A percentile compares a stretch with the other conserved stretches of the same genome.
phyloP scores from a whole-genome alignment of 2,113 vertebrate species.

The Pterocles burchelli region DNA sequence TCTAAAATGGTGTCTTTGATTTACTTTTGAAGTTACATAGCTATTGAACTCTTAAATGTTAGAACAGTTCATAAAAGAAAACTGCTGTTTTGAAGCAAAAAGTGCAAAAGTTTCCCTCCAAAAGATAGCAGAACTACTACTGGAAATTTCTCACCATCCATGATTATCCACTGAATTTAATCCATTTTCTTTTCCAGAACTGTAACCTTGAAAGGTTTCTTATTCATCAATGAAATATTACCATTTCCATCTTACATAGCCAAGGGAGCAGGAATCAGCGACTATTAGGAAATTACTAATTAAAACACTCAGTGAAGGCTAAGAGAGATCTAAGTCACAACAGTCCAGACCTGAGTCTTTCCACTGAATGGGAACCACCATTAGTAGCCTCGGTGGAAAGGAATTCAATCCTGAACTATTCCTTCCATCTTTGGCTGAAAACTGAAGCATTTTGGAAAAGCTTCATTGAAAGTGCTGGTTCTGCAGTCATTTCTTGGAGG shows the following conservation, averaged over 20 bases:
- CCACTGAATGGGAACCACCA: not conserved
- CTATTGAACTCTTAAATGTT: not conserved
- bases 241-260: not conserved
- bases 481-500: not conserved
- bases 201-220: not conserved
- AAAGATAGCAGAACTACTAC: not conserved
- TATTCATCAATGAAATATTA: not conserved
- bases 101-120: not conserved
- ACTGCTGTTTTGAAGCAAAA: not conserved
- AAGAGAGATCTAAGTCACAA: not conserved
- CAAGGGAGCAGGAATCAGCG: not conserved
- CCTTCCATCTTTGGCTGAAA: not conserved
- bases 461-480: not conserved
- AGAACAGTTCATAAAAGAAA: not conserved
- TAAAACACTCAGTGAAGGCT: not conserved
- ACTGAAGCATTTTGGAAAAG: not conserved
- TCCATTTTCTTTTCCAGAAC: not conserved
- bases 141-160: not conserved
- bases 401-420: not conserved
- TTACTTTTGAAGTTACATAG: not conserved
- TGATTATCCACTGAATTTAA: not conserved
- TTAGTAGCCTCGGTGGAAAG: not conserved
- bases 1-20: not conserved
- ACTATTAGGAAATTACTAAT: not conserved
- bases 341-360: not conserved